Conservation (phyloP, 1,140 invertebrate species). For the Heliconius nattereri region DNA sequence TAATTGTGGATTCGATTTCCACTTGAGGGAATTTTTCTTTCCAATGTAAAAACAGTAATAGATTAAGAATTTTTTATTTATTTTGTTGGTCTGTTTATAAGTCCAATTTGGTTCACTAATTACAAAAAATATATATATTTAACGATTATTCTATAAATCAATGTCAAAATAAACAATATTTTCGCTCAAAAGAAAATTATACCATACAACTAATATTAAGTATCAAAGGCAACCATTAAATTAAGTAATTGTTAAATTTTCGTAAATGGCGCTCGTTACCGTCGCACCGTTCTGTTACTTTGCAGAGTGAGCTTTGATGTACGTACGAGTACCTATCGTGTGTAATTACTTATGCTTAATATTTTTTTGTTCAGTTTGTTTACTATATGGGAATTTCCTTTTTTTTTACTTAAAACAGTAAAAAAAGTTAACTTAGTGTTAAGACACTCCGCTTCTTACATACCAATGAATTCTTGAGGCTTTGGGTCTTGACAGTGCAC, state of each 20-base stretch:
- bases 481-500: no score
- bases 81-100: no score
- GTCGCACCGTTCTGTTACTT: neutral
- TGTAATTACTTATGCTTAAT: slow-evolving; percentile 1
- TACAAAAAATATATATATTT: neutral
- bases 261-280: neutral
- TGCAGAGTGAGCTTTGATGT: neutral
- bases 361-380: neutral
- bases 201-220: neutral
- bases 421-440: no score
- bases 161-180: no score
- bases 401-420: neutral
- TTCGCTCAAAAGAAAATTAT: neutral
- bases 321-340: neutral
- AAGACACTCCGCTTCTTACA: no score
- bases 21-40: no score
- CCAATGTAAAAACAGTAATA: no score
- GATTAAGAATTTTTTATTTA: no score
- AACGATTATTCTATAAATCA: neutral
- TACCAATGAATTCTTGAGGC: no score
- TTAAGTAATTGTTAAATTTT: slow-evolving; percentile 3
- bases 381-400: neutral
- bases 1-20: no score
- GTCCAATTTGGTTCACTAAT: neutral
- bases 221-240: neutral